A percentile compares a stretch with the other conserved stretches of the same genome.
phyloP scores from a whole-genome alignment of 1,140 invertebrate species.

The Drosophila kanapiae region DNA sequence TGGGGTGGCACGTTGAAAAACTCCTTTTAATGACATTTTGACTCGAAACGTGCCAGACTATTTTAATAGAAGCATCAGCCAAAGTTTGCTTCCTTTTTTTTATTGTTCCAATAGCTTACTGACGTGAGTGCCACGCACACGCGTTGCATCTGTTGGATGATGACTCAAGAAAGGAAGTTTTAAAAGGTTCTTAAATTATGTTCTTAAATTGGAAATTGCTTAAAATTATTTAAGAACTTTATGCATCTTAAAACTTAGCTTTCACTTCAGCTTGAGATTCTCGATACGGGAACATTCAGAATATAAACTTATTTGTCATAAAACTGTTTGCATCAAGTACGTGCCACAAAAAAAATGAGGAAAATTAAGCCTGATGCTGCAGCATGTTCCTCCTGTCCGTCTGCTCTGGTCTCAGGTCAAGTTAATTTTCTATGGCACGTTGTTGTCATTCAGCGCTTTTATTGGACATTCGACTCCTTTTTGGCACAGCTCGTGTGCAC shows the following conservation, averaged over 20 bases:
- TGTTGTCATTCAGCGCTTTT: constrained; percentile 75
- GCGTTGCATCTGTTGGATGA: constrained; percentile 18
- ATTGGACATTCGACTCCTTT: constrained; percentile 57
- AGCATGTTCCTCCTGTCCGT: constrained; percentile 33
- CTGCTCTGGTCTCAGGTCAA: constrained; percentile 51
- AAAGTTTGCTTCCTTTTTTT: neutral
- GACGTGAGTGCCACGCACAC: constrained; percentile 36
- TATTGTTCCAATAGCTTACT: constrained; percentile 9
- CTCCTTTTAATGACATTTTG: constrained; percentile 69
- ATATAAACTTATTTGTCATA: constrained; percentile 27
- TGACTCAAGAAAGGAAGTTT: neutral
- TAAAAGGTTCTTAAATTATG: neutral
- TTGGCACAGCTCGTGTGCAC: neutral
- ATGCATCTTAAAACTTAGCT: too few species aligned
- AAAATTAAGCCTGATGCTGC: constrained; percentile 18
- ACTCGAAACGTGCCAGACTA: constrained; percentile 60
- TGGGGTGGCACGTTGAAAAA: neutral
- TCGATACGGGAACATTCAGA: neutral
- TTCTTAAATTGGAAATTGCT: neutral
- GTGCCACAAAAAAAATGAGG: constrained; percentile 53
- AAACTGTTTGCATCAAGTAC: constrained; percentile 63
- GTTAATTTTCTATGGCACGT: constrained; percentile 82
- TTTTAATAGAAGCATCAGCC: constrained; percentile 49
- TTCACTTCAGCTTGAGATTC: neutral
- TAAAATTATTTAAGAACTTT: too few species aligned